A percentile compares a stretch with the other conserved stretches of the same genome.
Evolutionary conservation across 2,797 vertebrate species (phyloP).

Genomic region (Ammospiza maritima): DNA sequence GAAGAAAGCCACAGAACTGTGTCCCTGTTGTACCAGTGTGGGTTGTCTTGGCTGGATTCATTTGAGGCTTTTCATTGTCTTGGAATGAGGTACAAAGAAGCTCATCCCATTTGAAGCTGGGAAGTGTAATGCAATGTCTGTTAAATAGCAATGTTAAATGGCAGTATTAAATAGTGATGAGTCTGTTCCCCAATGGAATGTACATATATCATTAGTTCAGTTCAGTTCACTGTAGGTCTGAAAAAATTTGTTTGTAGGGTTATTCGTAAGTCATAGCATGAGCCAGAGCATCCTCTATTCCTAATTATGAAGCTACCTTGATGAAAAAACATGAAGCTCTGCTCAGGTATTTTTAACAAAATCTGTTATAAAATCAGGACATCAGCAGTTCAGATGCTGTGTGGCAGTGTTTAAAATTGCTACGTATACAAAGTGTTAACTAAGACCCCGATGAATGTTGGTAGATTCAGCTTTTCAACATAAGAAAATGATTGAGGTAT

Average conservation of each 20-base stretch:
- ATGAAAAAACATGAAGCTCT: not conserved
- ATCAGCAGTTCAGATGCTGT: not conserved
- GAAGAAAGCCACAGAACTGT: not conserved
- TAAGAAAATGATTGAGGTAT: not conserved
- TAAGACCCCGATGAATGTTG: not conserved
- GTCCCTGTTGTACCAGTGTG: rapidly evolving
- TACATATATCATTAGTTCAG: not conserved
- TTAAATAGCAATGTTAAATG: not conserved
- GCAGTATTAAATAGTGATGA: not conserved
- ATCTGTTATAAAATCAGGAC: not conserved
- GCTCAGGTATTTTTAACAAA: not conserved
- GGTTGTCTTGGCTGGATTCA: not conserved
- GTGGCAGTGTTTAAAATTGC: not conserved
- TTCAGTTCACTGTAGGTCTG: not conserved
- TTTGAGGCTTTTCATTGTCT: not conserved
- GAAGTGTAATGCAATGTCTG: not conserved
- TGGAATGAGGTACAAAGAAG: not conserved
- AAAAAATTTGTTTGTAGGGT: not conserved
- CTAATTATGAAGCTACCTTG: not conserved
- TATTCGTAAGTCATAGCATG: not conserved
- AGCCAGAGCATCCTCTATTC: not conserved
- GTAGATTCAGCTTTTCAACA: not conserved
- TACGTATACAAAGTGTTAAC: rapidly evolving
- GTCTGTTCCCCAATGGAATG: not conserved
- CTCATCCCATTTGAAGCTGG: not conserved